Evolutionary conservation across 2,113 vertebrate genomes (phyloP).

Genomic region (Rhagologus leucostigma): DNA sequence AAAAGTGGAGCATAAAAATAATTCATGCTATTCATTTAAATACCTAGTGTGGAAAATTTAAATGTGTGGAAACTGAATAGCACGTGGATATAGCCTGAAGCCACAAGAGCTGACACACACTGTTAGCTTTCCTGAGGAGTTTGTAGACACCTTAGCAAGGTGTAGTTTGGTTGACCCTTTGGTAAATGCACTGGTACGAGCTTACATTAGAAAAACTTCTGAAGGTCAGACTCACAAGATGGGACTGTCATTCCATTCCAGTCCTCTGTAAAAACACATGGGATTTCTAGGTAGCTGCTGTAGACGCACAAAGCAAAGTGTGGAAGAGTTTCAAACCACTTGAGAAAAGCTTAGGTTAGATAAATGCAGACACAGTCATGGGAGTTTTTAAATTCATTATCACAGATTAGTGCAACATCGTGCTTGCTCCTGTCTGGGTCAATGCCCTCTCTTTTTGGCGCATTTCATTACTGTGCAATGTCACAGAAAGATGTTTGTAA

Average conservation of each 20-base stretch:
- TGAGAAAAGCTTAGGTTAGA: neutral
- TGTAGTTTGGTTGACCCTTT: neutral
- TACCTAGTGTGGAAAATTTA: neutral
- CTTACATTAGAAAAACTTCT: neutral
- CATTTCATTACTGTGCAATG: neutral
- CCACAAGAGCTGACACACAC: neutral
- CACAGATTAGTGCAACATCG: neutral
- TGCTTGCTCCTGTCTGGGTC: neutral
- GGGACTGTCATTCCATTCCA: neutral
- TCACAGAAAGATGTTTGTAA: neutral
- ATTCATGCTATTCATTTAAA: neutral
- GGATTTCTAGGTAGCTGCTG: neutral
- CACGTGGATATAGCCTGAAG: neutral
- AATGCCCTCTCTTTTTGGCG: neutral
- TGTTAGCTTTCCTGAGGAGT: neutral
- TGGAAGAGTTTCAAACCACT: neutral
- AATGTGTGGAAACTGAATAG: neutral
- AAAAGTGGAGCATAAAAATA: neutral
- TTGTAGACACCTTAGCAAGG: neutral
- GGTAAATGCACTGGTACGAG: neutral
- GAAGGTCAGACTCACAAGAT: neutral
- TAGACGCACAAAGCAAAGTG: fast-evolving
- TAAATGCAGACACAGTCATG: neutral
- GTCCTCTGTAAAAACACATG: neutral
- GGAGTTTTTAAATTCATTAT: neutral